Percentiles rank a stretch among this genome's conserved stretches.
These are phyloP conservation scores for Drosophila willistoni DNA, from an alignment of 1,140 invertebrate genomes.

Conservation along the genomic window DNA sequence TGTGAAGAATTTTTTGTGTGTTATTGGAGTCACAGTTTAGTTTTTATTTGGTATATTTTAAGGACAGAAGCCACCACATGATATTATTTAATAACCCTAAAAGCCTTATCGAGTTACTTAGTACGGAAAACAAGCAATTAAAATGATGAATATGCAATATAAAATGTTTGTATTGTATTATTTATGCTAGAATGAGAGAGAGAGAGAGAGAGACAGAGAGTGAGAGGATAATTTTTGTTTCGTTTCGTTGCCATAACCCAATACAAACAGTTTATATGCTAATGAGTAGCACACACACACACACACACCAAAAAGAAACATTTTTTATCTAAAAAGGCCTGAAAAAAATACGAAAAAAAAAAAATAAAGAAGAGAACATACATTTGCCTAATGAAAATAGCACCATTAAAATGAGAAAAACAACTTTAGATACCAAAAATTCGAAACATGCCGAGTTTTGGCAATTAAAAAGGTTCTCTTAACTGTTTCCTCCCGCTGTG, in stretches of 20 bases:
- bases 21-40: conserved; percentile 41
- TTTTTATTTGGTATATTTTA: conserved; percentile 17
- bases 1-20: neutral
- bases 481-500: conserved; percentile 31
- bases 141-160: conserved; percentile 82
- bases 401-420: conserved; percentile 82
- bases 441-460: conserved; percentile 76
- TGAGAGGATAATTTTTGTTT: conserved; percentile 37
- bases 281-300: conserved; percentile 57
- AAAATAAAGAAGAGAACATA: conserved; percentile 55
- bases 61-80: conserved; percentile 18
- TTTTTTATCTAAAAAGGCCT: conserved; percentile 56
- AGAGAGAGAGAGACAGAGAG: conserved; percentile 23
- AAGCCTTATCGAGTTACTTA: conserved; percentile 81
- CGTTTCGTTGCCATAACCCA: conserved; percentile 13
- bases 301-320: conserved; percentile 10
- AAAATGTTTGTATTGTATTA: conserved; percentile 55
- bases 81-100: conserved; percentile 66
- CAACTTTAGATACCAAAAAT: conserved; percentile 81
- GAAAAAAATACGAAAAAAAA: conserved; percentile 30
- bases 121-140: conserved; percentile 79
- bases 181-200: conserved; percentile 30
- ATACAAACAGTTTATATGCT: conserved; percentile 78
- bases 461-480: conserved; percentile 74
- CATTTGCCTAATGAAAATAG: conserved; percentile 83